Base-by-base conservation (phyloP, 2,888 invertebrate species). In the Hermaeophaga mercurialis region DNA sequence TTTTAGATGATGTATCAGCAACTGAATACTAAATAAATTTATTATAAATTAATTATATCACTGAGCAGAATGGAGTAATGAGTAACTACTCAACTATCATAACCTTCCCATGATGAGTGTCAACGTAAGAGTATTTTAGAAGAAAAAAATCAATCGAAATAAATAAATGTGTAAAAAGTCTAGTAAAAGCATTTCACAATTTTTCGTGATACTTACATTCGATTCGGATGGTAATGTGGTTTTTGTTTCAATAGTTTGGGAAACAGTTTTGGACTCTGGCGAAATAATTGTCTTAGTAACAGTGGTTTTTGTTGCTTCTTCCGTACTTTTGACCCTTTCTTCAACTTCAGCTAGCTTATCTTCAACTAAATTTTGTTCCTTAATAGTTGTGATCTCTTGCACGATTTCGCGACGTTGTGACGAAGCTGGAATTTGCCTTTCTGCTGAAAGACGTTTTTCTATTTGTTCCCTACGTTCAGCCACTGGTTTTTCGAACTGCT, bases 381-480 rank as follows among this genome's bases (percentile, higher is more conserved):
- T 71, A 43, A 72, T 72, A 36, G 68, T 66, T 44, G 63, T 69
- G 9, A 88, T 88, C 78, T 88, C 88, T 75, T 87, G 86, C 28
- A 85, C 83, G 33, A 88, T 86, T 80, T 89, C 88, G 67, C 84
- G 86, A 67, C 88, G 85, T 71, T 89, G 88, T 65, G 86, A 84
- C 2, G 88, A 88, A 2, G 88, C 87, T 7, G 88, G 87, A 66
- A 88, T 84, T 53, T 79, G 78, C 70, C 87, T 84, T 73, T 87
- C 87, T 14, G 85, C 82, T 28, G 87, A 88, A 22, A 89, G 75
- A 48, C 89, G 85, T 73, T 88, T 86, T 11, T 88, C 87, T 45
- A 90, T 89, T 79, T 88, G 86, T 70, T 87, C 85, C 61, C 89
- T 85, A 63, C 89, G 80, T 72, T 90, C 90, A n/a, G 87, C 87